phyloP scores from a whole-genome alignment of 1,140 invertebrate genomes.

The Drepana arcuata region DNA sequence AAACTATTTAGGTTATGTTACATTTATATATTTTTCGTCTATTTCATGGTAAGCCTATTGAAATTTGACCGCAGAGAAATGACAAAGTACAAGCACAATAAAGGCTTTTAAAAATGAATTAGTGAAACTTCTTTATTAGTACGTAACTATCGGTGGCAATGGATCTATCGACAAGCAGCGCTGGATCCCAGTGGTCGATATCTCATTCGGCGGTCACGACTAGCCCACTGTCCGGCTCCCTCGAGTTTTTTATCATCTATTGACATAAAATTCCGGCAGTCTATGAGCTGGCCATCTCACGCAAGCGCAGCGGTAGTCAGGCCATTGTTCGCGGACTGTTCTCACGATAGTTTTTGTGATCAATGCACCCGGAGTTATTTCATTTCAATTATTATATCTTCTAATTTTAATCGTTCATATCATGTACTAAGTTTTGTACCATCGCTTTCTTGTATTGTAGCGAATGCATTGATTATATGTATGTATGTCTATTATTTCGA shows the following conservation, averaged over 20 bases:
- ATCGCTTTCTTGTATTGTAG: too few relatives aligned
- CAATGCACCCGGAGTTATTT: conserved; percentile 30
- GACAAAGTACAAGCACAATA: too few relatives aligned
- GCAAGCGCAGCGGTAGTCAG: conserved; percentile 17
- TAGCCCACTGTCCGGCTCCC: conserved; percentile 8
- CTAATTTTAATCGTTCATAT: conserved; percentile 27
- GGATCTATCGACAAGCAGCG: conserved; percentile 18
- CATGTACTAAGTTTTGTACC: too few relatives aligned
- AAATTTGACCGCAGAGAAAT: too few relatives aligned
- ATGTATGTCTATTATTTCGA: too few relatives aligned
- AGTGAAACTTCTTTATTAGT: too few relatives aligned
- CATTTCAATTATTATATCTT: conserved; percentile 27
- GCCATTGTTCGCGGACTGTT: conserved; percentile 32
- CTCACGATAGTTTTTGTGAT: conserved; percentile 41
- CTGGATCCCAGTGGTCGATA: conserved; percentile 17
- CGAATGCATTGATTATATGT: too few relatives aligned
- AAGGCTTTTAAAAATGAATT: too few relatives aligned
- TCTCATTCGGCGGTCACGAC: conserved; percentile 26
- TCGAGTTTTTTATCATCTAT: conserved; percentile 24
- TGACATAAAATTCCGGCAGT: conserved; percentile 20
- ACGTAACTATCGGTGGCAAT: conserved; percentile 4
- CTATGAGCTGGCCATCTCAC: conserved; percentile 13
- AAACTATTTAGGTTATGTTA: too few relatives aligned
- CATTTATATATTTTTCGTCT: too few relatives aligned
- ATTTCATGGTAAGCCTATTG: too few relatives aligned